Percentiles rank a stretch among this genome's conserved stretches.
Conservation (phyloP, 2,888 invertebrate species). For the Xylota sylvarum region DNA sequence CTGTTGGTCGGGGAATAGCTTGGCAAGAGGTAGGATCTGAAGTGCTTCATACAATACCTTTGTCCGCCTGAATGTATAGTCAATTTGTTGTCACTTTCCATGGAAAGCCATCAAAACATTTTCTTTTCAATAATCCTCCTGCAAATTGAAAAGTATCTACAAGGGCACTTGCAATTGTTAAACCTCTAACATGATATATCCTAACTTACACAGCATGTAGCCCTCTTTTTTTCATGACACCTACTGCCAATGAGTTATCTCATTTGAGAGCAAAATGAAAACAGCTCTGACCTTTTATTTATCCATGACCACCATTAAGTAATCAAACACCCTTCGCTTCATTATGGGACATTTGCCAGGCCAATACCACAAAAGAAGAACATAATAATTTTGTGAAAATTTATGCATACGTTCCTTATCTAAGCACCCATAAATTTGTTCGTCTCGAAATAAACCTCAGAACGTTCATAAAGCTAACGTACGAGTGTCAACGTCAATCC, state of each 20-base stretch:
- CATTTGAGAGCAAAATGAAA: background rate
- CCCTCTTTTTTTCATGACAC: background rate
- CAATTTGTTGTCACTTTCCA: too few species aligned
- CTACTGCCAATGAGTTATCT: background rate
- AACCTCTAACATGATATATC: too few species aligned
- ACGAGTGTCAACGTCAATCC: constrained; percentile 4
- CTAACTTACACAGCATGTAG: too few species aligned
- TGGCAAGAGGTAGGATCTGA: too few species aligned
- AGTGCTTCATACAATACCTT: too few species aligned
- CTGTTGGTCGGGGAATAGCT: too few species aligned
- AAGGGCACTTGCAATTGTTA: too few species aligned
- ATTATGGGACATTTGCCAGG: constrained; percentile 10
- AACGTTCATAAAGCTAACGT: constrained; percentile 25
- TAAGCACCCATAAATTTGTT: constrained; percentile 36
- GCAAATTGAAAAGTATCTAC: too few species aligned
- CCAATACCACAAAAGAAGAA: background rate
- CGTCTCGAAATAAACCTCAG: constrained; percentile 34
- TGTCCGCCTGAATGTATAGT: too few species aligned
- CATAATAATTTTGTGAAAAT: constrained; percentile 7
- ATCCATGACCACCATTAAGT: constrained; percentile 12
- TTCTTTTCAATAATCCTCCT: too few species aligned
- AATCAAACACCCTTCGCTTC: background rate
- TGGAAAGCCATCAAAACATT: too few species aligned
- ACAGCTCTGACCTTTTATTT: constrained; percentile 8
- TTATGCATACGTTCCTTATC: constrained; percentile 16